Conservation (phyloP, 2,888 invertebrate genomes). For the Cheilosia impressa region DNA sequence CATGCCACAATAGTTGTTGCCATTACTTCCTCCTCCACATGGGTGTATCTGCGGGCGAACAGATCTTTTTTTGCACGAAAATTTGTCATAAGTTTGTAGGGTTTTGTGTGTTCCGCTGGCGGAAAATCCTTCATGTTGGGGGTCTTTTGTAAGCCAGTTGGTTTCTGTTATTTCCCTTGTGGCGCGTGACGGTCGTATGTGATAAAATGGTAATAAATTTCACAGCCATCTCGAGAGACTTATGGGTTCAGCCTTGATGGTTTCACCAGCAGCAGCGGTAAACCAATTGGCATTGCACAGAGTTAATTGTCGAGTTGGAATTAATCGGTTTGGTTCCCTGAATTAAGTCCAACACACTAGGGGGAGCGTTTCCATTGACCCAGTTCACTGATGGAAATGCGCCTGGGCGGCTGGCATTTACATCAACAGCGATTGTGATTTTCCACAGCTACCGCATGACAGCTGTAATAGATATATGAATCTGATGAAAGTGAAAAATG, state of each 20-base stretch:
- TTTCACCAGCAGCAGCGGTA: conserved; percentile 12
- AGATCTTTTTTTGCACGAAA: conserved; percentile 40
- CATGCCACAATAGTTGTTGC: conserved; percentile 7
- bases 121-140: conserved; percentile 54
- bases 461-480: conserved; percentile 41
- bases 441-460: conserved; percentile 23
- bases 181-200: conserved; percentile 67
- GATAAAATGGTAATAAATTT: conserved; percentile 63
- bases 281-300: conserved; percentile 33
- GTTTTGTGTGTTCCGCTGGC: conserved; percentile 7
- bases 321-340: conserved; percentile 18
- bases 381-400: conserved; percentile 19
- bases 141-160: conserved; percentile 39
- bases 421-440: conserved; percentile 19
- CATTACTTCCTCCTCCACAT: conserved; percentile 67
- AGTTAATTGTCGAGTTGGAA: conserved; percentile 21
- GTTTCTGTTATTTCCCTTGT: conserved; percentile 64
- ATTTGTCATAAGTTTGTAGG: conserved; percentile 58
- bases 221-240: conserved; percentile 58
- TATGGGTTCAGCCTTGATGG: conserved; percentile 56
- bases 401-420: conserved; percentile 8
- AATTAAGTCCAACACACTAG: background rate
- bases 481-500: conserved; percentile 7
- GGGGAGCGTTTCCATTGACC: conserved; percentile 47
- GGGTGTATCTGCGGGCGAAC: conserved; percentile 33